Base-by-base conservation (phyloP, 2,888 invertebrate species). In the Fragum whitleyi region DNA sequence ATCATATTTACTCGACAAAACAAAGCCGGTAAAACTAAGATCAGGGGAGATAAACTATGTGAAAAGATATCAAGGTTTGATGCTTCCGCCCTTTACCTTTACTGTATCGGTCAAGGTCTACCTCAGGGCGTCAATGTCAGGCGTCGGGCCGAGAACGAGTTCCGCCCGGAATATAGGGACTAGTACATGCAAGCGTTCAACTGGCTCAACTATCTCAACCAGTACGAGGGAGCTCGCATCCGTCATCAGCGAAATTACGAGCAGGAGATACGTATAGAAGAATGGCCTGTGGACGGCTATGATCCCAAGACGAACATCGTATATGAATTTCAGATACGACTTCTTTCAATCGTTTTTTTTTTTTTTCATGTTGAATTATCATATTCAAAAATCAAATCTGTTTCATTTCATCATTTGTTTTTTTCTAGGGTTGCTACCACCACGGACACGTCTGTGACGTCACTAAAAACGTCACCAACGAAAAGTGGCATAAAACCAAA, bases 161-260 rank as follows among this genome's bases (percentile, higher is more conserved):
- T 81, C 67, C 75, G 76, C 61, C 85, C 85, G n/a, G 78, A 77
- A 51, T n/a, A 68, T 14, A 57, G 74, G 32, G 80, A 77, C 47
- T 51, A 61, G 16, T 77, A 65, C n/a, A 62, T 65, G 70, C 39
- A 29, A 2, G 71, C 77, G 7, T 77, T 51, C 47, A 36, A 77
- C 57, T 83, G 83, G 80, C 26, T 82, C 47, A 74, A 81, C 61
- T 82, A 73, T 29, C 21, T 81, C 55, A 80, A 69, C 23, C 23
- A 53, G 16, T 36, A 21, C 26, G 72, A 82, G 36, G 70, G 61
- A 0, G 57, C 59, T 3, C 36, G 70, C 32, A 82, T 82, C 26
- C 47, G n/a, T 21, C 82, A 85, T 53, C 70, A 80, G 62, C 19
- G 77, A 26, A 82, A 82, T 26, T 28, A 26, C 3, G 78, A 72